These are phyloP conservation scores for Aphelocoma californica DNA, from an alignment of 2,797 vertebrate genomes.

Conservation along the genomic window DNA sequence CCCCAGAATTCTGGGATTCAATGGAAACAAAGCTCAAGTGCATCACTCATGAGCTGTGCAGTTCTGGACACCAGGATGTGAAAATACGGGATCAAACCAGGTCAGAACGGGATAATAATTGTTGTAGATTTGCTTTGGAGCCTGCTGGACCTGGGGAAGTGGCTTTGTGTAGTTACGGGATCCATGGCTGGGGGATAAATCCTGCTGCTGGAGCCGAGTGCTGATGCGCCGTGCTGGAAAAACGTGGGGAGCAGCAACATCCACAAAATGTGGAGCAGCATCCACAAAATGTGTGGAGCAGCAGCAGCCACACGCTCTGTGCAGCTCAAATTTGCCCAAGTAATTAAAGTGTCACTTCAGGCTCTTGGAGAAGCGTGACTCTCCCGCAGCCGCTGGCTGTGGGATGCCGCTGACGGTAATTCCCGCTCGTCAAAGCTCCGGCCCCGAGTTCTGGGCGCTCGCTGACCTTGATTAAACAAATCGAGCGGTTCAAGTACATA, in stretches of 20 bases:
- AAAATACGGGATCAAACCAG: neutral
- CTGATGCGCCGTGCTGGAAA: fast-evolving
- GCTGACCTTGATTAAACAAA: conserved; percentile 50
- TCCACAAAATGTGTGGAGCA: fast-evolving
- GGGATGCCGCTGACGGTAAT: neutral
- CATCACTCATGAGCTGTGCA: neutral
- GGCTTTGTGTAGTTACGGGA: neutral
- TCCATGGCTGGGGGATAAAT: fast-evolving
- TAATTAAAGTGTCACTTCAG: neutral
- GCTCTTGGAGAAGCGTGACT: neutral
- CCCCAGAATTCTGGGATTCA: neutral
- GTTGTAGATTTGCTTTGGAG: neutral
- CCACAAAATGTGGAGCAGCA: fast-evolving
- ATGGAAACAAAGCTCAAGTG: neutral
- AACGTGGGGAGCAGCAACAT: fast-evolving
- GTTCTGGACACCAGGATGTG: neutral
- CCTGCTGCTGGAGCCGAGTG: neutral
- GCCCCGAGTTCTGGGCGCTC: neutral
- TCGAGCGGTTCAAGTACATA: neutral
- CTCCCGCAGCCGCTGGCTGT: neutral
- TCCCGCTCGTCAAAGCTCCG: neutral
- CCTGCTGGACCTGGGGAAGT: neutral
- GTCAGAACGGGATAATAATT: fast-evolving
- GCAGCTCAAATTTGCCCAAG: neutral
- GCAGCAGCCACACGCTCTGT: neutral